phyloP scores from a whole-genome alignment of 2,113 vertebrate species.

The Hylia prasina region DNA sequence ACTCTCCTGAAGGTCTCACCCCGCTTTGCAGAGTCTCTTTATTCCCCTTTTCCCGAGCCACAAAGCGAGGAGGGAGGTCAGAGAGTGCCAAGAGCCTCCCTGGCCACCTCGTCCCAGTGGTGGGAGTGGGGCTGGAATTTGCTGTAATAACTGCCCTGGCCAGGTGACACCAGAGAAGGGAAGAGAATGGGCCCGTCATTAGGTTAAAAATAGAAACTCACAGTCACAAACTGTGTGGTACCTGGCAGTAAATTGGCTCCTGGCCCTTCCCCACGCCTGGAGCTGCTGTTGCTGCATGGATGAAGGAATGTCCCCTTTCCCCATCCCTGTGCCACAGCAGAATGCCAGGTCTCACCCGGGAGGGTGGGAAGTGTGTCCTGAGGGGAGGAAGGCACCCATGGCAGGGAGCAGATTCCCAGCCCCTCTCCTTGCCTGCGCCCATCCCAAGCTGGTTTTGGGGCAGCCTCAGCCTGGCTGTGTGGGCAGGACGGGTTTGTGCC shows the following conservation, averaged over 20 bases:
- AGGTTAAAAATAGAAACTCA: background rate
- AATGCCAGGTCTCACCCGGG: fast-evolving
- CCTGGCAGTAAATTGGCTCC: background rate
- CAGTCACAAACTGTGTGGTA: background rate
- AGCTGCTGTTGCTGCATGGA: background rate
- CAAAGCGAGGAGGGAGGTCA: background rate
- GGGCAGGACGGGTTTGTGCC: background rate
- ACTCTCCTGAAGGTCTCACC: background rate
- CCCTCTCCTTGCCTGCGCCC: background rate
- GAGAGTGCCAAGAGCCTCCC: background rate
- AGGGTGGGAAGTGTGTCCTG: background rate
- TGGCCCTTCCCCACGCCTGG: background rate
- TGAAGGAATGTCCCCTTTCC: background rate
- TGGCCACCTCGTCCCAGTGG: background rate
- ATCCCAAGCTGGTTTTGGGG: background rate
- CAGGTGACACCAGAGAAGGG: background rate
- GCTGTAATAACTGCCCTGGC: background rate
- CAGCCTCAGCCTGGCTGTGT: background rate
- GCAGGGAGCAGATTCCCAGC: background rate
- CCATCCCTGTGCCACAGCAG: background rate
- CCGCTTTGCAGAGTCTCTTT: background rate
- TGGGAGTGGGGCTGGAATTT: background rate
- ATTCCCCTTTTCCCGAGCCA: background rate
- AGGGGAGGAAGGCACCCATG: background rate
- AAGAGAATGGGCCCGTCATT: background rate